Base-by-base conservation (phyloP, 2,113 vertebrate species). In the Pluvianellus socialis region DNA sequence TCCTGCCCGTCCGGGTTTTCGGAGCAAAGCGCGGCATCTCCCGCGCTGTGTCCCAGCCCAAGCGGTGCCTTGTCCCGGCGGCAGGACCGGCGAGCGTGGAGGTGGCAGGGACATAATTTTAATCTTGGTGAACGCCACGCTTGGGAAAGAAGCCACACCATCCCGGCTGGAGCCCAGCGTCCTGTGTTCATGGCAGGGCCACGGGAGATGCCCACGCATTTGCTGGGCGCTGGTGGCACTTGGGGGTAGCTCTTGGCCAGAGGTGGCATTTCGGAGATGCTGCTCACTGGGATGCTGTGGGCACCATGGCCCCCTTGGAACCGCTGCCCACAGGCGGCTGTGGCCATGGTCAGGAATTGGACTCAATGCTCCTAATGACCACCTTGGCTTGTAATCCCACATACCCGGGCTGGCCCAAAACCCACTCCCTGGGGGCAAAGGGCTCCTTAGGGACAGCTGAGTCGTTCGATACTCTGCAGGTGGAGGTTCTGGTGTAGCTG, bases 1-100 rank as follows among this genome's bases (percentile, higher is more conserved):
- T 85, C 30, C 65, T 61, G 53, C 55, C 62, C 5, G 0, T n/a
- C 47, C 33, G 15, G 49, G 38, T 49, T 67, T 61, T 62, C 26
- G 14, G 35, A 65, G 47, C 47, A 12, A 12, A 33, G 55, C 5
- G 21, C 10, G 4, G 30, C 44, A 19, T 13, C n/a, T 50, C 53
- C 28, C 1, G 22, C 0, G 1, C 22, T 0, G 0, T 56, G 23
- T 17, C 50, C 38, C 59, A 42, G 47, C 30, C 38, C 62, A 21
- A 24, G 24, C 49, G 5, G 1, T 73, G 70, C 38, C 27, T 63
- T 30, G 24, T 49, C 44, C n/a, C 30, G 1, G 4, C 47, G 49
- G 74, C 67, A 38, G 79, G 5, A 38, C 15, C 15, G 0, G n/a
- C 0, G 5, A 30, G 47, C 47, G 28, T 24, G 44, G 6, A 62